Base-by-base conservation (phyloP, 2,113 vertebrate species). In the Leptodactylus fuscus region DNA sequence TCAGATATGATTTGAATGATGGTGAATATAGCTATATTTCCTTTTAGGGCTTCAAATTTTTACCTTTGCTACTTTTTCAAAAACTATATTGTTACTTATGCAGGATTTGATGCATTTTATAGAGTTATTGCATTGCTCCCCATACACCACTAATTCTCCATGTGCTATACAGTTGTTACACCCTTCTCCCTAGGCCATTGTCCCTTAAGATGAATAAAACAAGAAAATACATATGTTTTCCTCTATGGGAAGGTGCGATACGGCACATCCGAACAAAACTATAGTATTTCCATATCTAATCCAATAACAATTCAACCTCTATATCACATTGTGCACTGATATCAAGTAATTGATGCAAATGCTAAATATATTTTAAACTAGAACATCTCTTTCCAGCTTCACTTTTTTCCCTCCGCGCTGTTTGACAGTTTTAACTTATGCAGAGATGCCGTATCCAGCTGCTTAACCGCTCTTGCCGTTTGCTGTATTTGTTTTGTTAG, bases 401-500 rank as follows among this genome's bases (percentile, higher is more conserved):
- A 51, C 5, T 32, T 0, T 51, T 85, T 77, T 70, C 32, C 81
- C 36, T 8, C 3, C 2, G 36, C 36, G 3, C 51, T 58, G 75
- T 38, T 51, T 86, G 82, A 84, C 13, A 10, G 65, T 27, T n/a
- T 46, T 71, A 27, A 80, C 83, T 91, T 89, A 91, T 87, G 88
- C 88, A 73, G 41, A 89, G 85, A 81, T 79, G 89, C 88, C 83
- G 87, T 53, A 81, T 91, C 88, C 89, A 90, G 90, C 90, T 70
- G 76, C 81, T 92, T 92, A 93, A 91, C 89, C 87, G 89, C 88
- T 90, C 91, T 86, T 90, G 88, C 90, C 92, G 89, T 90, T 93
- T 88, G 87, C 82, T 91, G 87, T 70, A 58, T 90, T 92, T 94
- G 91, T 93, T 94, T 94, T 92, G 88, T 91, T 90, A 90, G 88